These are phyloP conservation scores for Achroia grisella DNA, from an alignment of 1,140 invertebrate genomes.

Conservation along the genomic window DNA sequence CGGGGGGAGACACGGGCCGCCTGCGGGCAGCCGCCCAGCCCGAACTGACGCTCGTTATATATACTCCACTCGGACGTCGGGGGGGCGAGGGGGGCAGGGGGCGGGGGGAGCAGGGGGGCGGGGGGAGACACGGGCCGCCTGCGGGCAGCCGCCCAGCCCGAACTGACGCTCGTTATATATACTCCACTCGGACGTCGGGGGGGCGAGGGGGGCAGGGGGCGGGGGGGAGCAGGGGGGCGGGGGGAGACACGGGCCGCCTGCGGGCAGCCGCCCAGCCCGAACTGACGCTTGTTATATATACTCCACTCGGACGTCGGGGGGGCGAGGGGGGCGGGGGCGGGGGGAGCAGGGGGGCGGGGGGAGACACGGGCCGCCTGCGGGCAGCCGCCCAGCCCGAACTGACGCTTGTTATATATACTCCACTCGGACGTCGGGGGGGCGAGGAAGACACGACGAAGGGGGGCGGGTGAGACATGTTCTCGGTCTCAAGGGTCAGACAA, in stretches of 20 bases:
- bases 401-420: conserved; percentile 35
- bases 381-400: conserved; percentile 65
- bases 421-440: not conserved
- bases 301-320: conserved; percentile 1
- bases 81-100: conserved; percentile 94
- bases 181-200: conserved; percentile 87
- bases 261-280: conserved; percentile 60
- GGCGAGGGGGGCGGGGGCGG: not conserved
- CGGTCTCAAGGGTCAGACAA: no score
- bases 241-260: no score
- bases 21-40: conserved; percentile 72
- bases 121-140: conserved; percentile 81
- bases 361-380: conserved; percentile 89
- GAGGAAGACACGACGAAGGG: not conserved
- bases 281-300: no score
- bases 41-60: conserved; percentile 57
- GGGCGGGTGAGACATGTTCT: not conserved
- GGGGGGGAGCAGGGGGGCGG: conserved; percentile 68
- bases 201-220: conserved; percentile 92
- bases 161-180: conserved; percentile 63
- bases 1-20: no score
- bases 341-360: not conserved
- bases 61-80: conserved; percentile 81
- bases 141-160: conserved; percentile 59
- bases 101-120: conserved; percentile 93